Base-by-base conservation (phyloP, 2,113 vertebrate genomes). In the Podarcis muralis region DNA sequence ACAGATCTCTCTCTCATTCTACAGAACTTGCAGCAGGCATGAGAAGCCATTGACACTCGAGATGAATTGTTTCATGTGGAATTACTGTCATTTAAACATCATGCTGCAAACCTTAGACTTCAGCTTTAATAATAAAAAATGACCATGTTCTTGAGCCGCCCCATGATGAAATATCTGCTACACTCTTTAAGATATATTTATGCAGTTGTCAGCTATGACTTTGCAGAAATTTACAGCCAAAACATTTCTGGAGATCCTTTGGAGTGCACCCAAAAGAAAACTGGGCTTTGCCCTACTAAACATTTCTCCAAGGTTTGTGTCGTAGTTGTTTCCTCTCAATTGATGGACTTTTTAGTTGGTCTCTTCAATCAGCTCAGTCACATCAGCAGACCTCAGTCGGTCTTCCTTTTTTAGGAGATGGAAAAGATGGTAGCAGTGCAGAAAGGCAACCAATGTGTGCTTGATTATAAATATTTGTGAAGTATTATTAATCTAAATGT, bases 181-280 rank as follows among this genome's bases (percentile, higher is more conserved):
- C 98, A 89, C 98, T 99, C 91, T 96, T 99, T 90, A 98, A 99
- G 98, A 94, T 99, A 98, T 91, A 98, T 98, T 0, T 98, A 97
- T 0, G 98, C 98, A 0, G 99, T 98, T 91, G 96, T 97, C 27
- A 99, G 99, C 92, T 98, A 99, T 35, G 98, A 99, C 96, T 99
- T 99, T 59, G 92, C 99, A 72, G 98, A 99, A 92, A 99, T 98
- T 99, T 59, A 98, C 99, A 0, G 98, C 59, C 99, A 20, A 98
- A 99, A 99, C 99, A 98, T 5, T 99, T 99, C 94, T 93, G 99
- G 89, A 96, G 97, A 86, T 98, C 98, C 0, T 99, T 99, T 94
- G 98, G 99, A 94, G 97, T 98, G 6, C 98, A 99, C 91, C 99
- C 99, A 93, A 98, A 99, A 90, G 98, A 99, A 94, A 99, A 99